A percentile compares a stretch with the other conserved stretches of the same genome.
These are phyloP conservation scores for Holotrichia oblita DNA, from an alignment of 1,140 invertebrate genomes.

Conservation along the genomic window DNA sequence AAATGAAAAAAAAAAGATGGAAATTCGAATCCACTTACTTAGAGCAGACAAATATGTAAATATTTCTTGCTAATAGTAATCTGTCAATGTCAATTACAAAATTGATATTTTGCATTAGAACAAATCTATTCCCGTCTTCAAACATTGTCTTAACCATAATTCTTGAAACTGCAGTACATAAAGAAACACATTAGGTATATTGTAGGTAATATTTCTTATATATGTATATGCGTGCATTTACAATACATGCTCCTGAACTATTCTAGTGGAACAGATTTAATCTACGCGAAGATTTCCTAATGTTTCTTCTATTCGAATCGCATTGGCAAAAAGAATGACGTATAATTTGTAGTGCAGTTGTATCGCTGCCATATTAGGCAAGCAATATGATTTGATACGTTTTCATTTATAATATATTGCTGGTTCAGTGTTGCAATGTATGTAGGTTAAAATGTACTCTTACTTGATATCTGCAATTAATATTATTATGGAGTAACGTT, in stretches of 20 bases:
- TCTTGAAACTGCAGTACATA: not conserved
- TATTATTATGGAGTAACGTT: conserved; percentile 16
- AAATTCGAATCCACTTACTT: not conserved
- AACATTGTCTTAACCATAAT: not conserved
- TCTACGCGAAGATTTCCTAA: conserved; percentile 27
- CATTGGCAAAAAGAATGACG: conserved; percentile 19
- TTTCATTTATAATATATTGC: conserved; percentile 24
- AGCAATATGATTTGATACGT: conserved; percentile 16
- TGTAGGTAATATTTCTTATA: not conserved
- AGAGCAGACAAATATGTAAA: not conserved
- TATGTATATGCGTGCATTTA: not conserved
- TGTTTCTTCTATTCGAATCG: conserved; percentile 10
- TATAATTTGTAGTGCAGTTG: not conserved
- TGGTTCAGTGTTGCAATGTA: not conserved
- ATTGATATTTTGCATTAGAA: conserved; percentile 27
- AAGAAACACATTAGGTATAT: not conserved
- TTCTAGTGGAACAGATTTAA: conserved; percentile 9
- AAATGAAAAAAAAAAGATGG: not conserved
- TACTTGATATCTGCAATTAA: conserved; percentile 30
- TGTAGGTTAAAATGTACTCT: conserved; percentile 33
- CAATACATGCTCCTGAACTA: not conserved
- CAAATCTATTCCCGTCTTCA: conserved; percentile 29
- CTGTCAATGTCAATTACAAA: conserved; percentile 23
- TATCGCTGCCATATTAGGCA: conserved; percentile 26
- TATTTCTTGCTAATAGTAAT: not conserved